A percentile compares a stretch with the other conserved stretches of the same genome.
phyloP scores from a whole-genome alignment of 2,113 vertebrate genomes.

The Microcebus lehilahytsara region DNA sequence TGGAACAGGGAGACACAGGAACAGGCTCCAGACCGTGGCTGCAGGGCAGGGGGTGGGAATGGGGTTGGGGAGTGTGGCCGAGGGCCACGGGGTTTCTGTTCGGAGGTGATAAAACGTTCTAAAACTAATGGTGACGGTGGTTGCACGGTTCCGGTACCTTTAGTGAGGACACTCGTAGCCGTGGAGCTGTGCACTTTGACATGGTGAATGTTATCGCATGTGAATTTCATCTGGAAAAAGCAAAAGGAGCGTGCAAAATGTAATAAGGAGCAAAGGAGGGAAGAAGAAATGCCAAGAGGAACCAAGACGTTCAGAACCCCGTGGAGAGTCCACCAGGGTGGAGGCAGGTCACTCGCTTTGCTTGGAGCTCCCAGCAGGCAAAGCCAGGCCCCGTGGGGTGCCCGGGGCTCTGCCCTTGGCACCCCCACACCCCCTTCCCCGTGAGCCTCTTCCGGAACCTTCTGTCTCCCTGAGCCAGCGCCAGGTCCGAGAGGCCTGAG shows the following conservation, averaged over 20 bases:
- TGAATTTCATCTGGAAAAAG: not conserved
- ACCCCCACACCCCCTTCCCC: not conserved
- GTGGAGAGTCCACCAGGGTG: not conserved
- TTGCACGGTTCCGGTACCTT: not conserved
- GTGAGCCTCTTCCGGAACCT: not conserved
- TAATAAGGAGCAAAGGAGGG: not conserved
- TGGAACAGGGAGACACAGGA: too few species aligned
- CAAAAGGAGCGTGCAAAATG: not conserved
- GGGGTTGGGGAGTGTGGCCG: too few species aligned
- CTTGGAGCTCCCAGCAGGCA: not conserved
- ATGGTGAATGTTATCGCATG: not conserved
- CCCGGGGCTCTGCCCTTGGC: not conserved
- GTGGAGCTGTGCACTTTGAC: not conserved
- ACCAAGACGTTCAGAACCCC: not conserved
- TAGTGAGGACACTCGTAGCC: not conserved
- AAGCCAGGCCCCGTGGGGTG: not conserved
- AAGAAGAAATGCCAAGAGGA: not conserved
- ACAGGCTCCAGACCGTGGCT: accelerated
- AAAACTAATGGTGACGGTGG: not conserved
- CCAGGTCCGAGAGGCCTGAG: not conserved
- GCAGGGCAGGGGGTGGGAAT: not conserved
- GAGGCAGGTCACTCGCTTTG: not conserved
- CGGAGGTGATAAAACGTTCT: not conserved
- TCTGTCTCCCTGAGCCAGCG: not conserved
- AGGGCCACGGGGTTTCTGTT: not conserved